These are phyloP conservation scores for Anticlea derivata DNA, from an alignment of 2,888 invertebrate genomes.

Conservation along the genomic window DNA sequence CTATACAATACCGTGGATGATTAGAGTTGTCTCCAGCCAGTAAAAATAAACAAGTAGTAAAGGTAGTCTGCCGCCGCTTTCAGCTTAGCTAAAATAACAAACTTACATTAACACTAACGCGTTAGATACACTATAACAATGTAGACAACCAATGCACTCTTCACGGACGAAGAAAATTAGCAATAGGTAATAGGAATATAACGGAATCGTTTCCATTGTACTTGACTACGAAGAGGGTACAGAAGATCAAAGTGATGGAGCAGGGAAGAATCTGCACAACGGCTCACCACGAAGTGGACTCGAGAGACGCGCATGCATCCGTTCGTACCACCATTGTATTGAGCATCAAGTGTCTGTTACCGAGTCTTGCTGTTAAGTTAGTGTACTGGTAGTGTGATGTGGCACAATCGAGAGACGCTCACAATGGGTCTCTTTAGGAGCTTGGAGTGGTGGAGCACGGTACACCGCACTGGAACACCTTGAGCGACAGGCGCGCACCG, in stretches of 20 bases:
- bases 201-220: no score
- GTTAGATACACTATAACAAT: constrained; percentile 43
- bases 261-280: constrained; percentile 40
- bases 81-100: constrained; percentile 61
- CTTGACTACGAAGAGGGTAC: constrained; percentile 16
- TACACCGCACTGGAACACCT: constrained; percentile 74
- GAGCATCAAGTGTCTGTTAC: constrained; percentile 77
- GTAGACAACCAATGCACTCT: constrained; percentile 45
- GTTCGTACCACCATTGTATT: constrained; percentile 76
- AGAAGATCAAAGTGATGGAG: constrained; percentile 30
- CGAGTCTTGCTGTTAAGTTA: constrained; percentile 78
- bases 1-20: constrained; percentile 66
- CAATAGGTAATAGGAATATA: constrained; percentile 13
- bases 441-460: constrained; percentile 76
- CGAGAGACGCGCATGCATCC: constrained; percentile 45
- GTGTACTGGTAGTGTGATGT: constrained; percentile 81
- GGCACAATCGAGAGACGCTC: constrained; percentile 70
- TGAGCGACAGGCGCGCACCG: constrained; percentile 77
- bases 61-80: constrained; percentile 71
- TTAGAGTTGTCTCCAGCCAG: constrained; percentile 52
- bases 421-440: constrained; percentile 69
- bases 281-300: constrained; percentile 31
- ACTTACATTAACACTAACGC: constrained; percentile 43
- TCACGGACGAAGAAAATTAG: constrained; percentile 27
- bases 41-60: constrained; percentile 57